phyloP scores from a whole-genome alignment of 2,113 vertebrate species.

The Siniperca knerii region DNA sequence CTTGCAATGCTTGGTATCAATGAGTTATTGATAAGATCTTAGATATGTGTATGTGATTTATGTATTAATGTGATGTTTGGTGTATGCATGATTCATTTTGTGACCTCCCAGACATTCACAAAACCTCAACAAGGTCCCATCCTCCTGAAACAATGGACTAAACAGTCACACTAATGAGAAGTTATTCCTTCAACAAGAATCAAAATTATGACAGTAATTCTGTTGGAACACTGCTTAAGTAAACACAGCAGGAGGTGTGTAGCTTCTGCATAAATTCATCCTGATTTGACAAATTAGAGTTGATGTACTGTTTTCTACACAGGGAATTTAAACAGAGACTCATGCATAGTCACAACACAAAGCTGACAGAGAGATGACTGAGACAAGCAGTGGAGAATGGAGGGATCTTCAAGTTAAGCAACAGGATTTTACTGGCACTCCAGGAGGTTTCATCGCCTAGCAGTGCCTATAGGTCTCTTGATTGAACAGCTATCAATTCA shows the following conservation, averaged over 20 bases:
- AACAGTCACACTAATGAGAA: slow-evolving; percentile 8
- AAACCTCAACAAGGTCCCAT: neutral
- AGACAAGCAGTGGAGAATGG: slow-evolving; percentile 27
- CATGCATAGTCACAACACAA: slow-evolving; percentile 25
- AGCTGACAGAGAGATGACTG: slow-evolving; percentile 36
- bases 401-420: slow-evolving; percentile 45
- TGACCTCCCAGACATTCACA: slow-evolving; percentile 4
- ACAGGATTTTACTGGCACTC: slow-evolving; percentile 48
- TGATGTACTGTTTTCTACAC: slow-evolving; percentile 58
- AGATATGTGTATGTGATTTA: neutral
- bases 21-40: slow-evolving; percentile 2
- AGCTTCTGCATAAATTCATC: slow-evolving; percentile 55
- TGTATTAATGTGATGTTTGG: neutral
- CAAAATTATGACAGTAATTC: slow-evolving; percentile 52
- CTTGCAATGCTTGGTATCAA: neutral
- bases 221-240: slow-evolving; percentile 47
- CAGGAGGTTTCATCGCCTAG: slow-evolving; percentile 44
- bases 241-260: slow-evolving; percentile 56
- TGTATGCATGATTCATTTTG: slow-evolving; percentile 7
- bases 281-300: slow-evolving; percentile 62
- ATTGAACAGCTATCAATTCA: slow-evolving; percentile 74
- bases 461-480: slow-evolving; percentile 52
- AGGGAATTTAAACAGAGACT: slow-evolving; percentile 46
- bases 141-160: slow-evolving; percentile 3
- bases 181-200: slow-evolving; percentile 32